These are phyloP conservation scores for Magallana ariakensis DNA, from an alignment of 1,140 invertebrate species.

Conservation along the genomic window DNA sequence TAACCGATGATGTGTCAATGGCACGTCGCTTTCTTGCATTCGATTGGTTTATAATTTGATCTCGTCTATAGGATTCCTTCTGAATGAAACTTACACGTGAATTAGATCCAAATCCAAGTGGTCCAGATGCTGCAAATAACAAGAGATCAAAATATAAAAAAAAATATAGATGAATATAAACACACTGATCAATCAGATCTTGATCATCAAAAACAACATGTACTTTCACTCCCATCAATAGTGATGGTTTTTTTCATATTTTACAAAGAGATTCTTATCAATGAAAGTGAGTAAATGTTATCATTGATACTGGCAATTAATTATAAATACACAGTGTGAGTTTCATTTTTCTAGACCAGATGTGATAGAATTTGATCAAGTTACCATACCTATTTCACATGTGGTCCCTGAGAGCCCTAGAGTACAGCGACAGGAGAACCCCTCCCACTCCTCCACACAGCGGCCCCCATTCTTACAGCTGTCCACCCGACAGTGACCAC, in stretches of 20 bases:
- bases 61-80: slow-evolving; percentile 90
- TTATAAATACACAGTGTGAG: no score
- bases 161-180: neutral
- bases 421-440: slow-evolving; percentile 81
- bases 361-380: neutral
- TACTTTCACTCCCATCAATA: neutral
- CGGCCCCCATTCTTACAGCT: slow-evolving; percentile 85
- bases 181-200: no score
- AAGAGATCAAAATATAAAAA: slow-evolving; percentile 3
- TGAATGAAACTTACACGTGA: slow-evolving; percentile 89
- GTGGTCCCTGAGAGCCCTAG: slow-evolving; percentile 87
- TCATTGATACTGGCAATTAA: no score
- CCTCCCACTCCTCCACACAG: slow-evolving; percentile 91
- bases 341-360: no score
- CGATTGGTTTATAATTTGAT: slow-evolving; percentile 82
- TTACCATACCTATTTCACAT: slow-evolving; percentile 80
- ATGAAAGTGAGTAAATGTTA: no score
- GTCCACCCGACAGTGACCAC: slow-evolving; percentile 70
- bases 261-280: no score
- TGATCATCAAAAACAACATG: neutral
- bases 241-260: no score
- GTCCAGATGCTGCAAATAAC: slow-evolving; percentile 84
- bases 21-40: slow-evolving; percentile 54
- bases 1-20: slow-evolving; percentile 80
- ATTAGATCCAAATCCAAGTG: slow-evolving; percentile 88